phyloP scores from a whole-genome alignment of 2,797 vertebrate genomes.

The Jordanella pulchra region DNA sequence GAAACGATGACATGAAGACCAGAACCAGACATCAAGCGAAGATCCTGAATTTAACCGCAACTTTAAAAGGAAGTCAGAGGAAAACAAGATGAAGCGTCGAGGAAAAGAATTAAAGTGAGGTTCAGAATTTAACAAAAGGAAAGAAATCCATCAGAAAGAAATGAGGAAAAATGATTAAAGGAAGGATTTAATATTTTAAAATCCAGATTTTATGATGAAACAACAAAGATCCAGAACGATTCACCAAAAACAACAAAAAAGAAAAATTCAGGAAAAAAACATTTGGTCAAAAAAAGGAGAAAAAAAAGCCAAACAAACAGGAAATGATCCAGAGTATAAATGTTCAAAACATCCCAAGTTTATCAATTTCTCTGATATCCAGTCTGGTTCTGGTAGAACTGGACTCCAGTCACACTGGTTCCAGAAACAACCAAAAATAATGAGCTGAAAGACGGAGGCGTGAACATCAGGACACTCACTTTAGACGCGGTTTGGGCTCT shows the following conservation, averaged over 20 bases:
- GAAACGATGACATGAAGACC: no score
- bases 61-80: no score
- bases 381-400: not conserved
- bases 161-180: no score
- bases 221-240: no score
- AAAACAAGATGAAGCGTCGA: no score
- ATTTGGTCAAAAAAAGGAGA: not conserved
- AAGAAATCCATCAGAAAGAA: no score
- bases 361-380: no score
- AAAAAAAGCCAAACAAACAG: not conserved
- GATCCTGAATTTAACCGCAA: not conserved
- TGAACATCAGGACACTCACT: slow-evolving; percentile 37
- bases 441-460: not conserved
- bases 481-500: slow-evolving; percentile 47
- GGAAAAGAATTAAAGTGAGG: no score
- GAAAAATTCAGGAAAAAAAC: not conserved
- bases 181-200: no score
- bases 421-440: not conserved
- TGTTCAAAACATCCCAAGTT: not conserved
- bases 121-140: not conserved
- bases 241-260: no score
- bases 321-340: not conserved
- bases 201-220: no score
- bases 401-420: not conserved
- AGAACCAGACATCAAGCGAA: not conserved